Evolutionary conservation across 1,140 invertebrate species (phyloP), one percentile per base, ranked within the genome.

Genomic region (Drosophila persimilis): DNA sequence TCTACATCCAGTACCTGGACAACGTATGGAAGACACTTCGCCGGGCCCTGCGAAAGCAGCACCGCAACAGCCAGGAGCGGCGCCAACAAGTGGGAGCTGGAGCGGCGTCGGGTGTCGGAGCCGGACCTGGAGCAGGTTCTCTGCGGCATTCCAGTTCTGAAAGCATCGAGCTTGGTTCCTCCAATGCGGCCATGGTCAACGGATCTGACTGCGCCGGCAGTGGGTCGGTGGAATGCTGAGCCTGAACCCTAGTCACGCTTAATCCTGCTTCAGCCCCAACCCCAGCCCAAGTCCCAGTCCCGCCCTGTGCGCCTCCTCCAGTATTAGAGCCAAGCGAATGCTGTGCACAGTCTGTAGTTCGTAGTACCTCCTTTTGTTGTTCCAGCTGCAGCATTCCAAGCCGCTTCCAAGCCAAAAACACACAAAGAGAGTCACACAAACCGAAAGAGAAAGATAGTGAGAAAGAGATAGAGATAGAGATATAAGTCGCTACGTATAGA

Each of bases 1-100:
- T 76, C 1, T 90, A 89, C 17, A 50, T 61, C 6, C 77, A 90
- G 45, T 90, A 70, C 31, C 11, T 90, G 56, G 65, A 73, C 26
- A 73, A 73, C 4, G 72, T 90, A 45, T 73, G 69, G 48, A 72
- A 72, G 29, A 67, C 74, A 0, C 50, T 90, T 31, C 61, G 56
- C 3, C 57, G 39, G 0, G 60, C 75, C 0, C 22, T 84, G 15
- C 43, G 80, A 1, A 56, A 80, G 24, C 55, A 56, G 3, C 39
- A 43, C 0, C 41, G 55, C 3, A 69, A 31, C 20, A 71, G 77
- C 48, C 45, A 7, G 11, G 67, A 84, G 55, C 50, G 57, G 4
- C 17, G 22, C 1, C 55, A 72, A 2, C 46, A 54, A 22, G 24
- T 51, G 6, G 41, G 1, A 8, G 29, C 44, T 39, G 63, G 50